Percentiles rank a stretch among this genome's conserved stretches.
Evolutionary conservation across 2,888 invertebrate genomes (phyloP).

Genomic region (Perdita meconis): DNA sequence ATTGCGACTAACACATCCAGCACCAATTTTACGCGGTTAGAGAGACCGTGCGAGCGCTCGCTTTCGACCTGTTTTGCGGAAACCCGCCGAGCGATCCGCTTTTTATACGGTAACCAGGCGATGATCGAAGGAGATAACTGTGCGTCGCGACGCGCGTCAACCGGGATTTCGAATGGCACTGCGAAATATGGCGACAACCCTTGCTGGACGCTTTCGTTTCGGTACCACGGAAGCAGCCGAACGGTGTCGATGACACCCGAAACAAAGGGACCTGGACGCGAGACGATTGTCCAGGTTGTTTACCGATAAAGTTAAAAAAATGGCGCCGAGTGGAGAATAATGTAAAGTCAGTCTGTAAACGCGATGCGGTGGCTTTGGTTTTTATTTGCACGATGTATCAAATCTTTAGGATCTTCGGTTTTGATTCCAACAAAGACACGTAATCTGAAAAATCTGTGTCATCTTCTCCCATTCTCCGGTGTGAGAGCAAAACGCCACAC

Average conservation of each 20-base stretch:
- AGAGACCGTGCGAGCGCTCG: too few relatives aligned
- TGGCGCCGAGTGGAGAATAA: not conserved
- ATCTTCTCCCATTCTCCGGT: too few relatives aligned
- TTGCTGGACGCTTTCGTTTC: not conserved
- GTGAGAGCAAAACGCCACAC: too few relatives aligned
- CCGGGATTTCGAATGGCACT: not conserved
- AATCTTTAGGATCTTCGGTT: too few relatives aligned
- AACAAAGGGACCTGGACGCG: not conserved
- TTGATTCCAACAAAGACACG: too few relatives aligned
- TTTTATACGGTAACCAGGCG: too few relatives aligned
- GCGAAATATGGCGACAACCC: not conserved
- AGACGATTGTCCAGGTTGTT: not conserved
- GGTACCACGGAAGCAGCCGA: not conserved
- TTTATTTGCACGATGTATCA: too few relatives aligned
- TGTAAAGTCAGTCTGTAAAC: not conserved
- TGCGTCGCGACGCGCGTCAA: too few relatives aligned
- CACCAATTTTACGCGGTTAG: not conserved
- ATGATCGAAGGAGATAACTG: too few relatives aligned
- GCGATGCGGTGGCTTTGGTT: too few relatives aligned
- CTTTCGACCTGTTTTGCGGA: not conserved
- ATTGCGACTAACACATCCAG: conserved; percentile 6
- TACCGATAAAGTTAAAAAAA: not conserved
- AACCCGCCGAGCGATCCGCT: not conserved
- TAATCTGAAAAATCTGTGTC: too few relatives aligned
- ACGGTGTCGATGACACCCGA: not conserved